A percentile compares a stretch with the other conserved stretches of the same genome.
Evolutionary conservation across 1,140 invertebrate species (phyloP).

Genomic region (Saxidomus purpurata): DNA sequence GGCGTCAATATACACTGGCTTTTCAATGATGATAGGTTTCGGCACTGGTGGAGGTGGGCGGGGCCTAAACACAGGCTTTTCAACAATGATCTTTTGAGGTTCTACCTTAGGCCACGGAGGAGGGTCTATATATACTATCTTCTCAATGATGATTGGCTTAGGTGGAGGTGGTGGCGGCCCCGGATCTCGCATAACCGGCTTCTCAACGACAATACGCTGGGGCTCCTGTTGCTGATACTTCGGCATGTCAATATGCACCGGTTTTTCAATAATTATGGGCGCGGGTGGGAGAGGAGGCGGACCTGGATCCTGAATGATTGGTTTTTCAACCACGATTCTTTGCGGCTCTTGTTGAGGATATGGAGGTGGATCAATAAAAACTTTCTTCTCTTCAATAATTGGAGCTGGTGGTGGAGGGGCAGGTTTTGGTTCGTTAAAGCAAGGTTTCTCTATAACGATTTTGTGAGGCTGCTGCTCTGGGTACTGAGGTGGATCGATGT

Average conservation of each 20-base stretch:
- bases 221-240: constrained; percentile 43
- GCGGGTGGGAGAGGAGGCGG: not conserved
- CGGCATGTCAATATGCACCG: constrained; percentile 34
- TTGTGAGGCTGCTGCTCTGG: constrained; percentile 40
- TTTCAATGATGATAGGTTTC: constrained; percentile 53
- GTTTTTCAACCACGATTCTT: constrained; percentile 50
- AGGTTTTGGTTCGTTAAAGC: constrained; percentile 33
- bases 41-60: constrained; percentile 35
- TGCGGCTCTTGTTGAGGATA: constrained; percentile 25
- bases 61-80: constrained; percentile 28
- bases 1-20: constrained; percentile 42
- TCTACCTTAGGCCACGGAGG: constrained; percentile 39
- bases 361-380: constrained; percentile 42
- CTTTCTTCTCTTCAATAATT: constrained; percentile 54
- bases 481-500: constrained; percentile 48
- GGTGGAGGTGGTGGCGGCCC: constrained; percentile 52
- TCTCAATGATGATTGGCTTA: constrained; percentile 52
- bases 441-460: constrained; percentile 41
- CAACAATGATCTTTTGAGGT: constrained; percentile 53
- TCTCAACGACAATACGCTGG: constrained; percentile 49
- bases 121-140: constrained; percentile 50
- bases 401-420: constrained; percentile 33
- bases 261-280: constrained; percentile 49
- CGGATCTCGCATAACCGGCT: constrained; percentile 40
- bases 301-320: constrained; percentile 33